Base-by-base conservation (phyloP, 1,140 invertebrate species). In the Cydia pomonella region DNA sequence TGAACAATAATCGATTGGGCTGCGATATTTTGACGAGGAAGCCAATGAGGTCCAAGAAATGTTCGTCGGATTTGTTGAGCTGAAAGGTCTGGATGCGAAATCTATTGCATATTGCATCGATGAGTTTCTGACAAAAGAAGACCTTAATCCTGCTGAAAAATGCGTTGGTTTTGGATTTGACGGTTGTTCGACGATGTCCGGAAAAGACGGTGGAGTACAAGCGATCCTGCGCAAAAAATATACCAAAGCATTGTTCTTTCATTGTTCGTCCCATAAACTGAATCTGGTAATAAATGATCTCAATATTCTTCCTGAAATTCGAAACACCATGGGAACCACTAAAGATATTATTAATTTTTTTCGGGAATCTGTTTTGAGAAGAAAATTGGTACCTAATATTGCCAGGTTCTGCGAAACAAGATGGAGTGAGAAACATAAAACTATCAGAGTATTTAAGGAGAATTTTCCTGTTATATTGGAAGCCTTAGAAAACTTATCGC, bases 281-380 rank as follows among this genome's bases (percentile, higher is more conserved):
- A 89, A 91, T 81, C 76, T 90, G 59, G 85, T 91, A 18, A 75
- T 88, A 6, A 90, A 88, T 83, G 84, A 88, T 75, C 38, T 81
- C 23, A 87, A 80, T 66, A 47, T 3, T 29, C n/a, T 87, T 73
- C 78, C 79, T 50, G 81, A 87, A 82, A 83, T 90, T 76, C 63
- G 81, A 80, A 88, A 88, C 73, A 75, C 80, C 23, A 80, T 84
- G 73, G 80, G 77, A 76, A 87, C 84, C 50, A 81, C 78, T 27
- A 87, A 87, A 80, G 78, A 86, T 77, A 80, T 77, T 73, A 84
- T 89, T 73, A 80, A 77, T 38, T 87, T 85, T 81, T 88, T 88
- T 79, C 76, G 82, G 59, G 82, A 87, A 81, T 82, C 83, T 62
- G 72, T 79, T 81, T 81, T 82, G 69, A 81, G 82, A 75, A 82